phyloP scores from a whole-genome alignment of 2,113 vertebrate species.

The Pterophyllum scalare region DNA sequence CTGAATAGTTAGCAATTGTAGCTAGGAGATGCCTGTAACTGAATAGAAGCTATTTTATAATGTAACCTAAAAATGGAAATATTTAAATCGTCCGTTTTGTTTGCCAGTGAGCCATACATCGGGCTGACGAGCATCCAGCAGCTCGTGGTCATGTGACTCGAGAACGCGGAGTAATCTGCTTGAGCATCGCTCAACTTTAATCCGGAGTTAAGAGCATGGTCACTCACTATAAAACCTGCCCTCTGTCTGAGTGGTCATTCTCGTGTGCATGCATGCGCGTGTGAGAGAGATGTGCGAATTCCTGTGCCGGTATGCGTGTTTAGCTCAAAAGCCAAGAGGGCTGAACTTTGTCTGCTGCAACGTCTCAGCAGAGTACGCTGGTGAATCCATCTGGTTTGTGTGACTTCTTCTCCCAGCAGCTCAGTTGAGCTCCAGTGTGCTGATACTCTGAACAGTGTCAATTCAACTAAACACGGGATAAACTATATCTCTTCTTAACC shows the following conservation, averaged over 20 bases:
- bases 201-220: constrained; percentile 35
- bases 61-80: neutral
- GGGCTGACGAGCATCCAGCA: neutral
- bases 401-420: constrained; percentile 21
- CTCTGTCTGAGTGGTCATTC: neutral
- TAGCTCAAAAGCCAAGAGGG: neutral
- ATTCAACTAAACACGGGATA: constrained; percentile 20
- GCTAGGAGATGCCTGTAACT: neutral
- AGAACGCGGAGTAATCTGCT: constrained; percentile 58
- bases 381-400: constrained; percentile 23
- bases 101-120: neutral
- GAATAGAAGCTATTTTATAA: neutral
- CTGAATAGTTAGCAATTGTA: neutral
- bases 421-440: constrained; percentile 4
- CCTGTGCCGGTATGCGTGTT: neutral
- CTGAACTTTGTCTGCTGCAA: neutral
- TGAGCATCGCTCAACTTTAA: constrained; percentile 64
- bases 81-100: neutral
- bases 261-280: neutral
- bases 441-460: constrained; percentile 3
- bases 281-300: neutral
- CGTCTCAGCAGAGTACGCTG: neutral
- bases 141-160: constrained; percentile 51
- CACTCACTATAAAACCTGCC: constrained; percentile 31
- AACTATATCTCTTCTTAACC: constrained; percentile 1